phyloP scores from a whole-genome alignment of 1,140 invertebrate genomes.

The Tigriopus japonicus region DNA sequence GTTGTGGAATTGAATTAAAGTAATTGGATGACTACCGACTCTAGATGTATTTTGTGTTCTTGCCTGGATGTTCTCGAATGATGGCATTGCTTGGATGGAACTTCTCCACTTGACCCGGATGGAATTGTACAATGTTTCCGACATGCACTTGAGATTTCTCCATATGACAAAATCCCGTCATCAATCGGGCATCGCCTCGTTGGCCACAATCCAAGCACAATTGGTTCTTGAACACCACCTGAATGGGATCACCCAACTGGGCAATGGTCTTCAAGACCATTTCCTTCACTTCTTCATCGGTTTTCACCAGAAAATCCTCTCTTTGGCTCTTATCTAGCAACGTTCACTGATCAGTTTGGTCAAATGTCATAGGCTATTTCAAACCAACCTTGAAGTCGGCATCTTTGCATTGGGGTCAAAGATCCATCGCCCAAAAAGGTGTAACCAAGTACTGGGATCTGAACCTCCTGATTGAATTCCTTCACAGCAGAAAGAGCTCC shows the following conservation, averaged over 20 bases:
- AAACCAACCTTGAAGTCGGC: background rate
- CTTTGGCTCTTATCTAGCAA: background rate
- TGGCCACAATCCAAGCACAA: background rate
- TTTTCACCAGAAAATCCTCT: background rate
- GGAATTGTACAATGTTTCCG: background rate
- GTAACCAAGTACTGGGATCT: background rate
- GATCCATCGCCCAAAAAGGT: background rate
- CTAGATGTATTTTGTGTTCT: no score
- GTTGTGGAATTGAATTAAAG: no score
- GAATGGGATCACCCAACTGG: background rate
- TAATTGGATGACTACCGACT: no score
- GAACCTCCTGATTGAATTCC: background rate
- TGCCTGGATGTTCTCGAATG: background rate
- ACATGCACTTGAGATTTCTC: background rate
- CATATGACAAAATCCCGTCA: slow-evolving; percentile 5
- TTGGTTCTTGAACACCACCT: background rate
- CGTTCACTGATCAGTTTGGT: no score
- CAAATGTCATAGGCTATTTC: no score
- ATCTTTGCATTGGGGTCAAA: background rate
- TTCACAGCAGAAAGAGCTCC: background rate
- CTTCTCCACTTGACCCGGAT: background rate
- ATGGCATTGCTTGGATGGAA: background rate
- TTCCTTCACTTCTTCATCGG: background rate
- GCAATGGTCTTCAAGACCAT: background rate
- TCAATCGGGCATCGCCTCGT: background rate